A percentile compares a stretch with the other conserved stretches of the same genome.
Conservation (phyloP, 2,113 vertebrate species). For the Atherinomorus stipes region DNA sequence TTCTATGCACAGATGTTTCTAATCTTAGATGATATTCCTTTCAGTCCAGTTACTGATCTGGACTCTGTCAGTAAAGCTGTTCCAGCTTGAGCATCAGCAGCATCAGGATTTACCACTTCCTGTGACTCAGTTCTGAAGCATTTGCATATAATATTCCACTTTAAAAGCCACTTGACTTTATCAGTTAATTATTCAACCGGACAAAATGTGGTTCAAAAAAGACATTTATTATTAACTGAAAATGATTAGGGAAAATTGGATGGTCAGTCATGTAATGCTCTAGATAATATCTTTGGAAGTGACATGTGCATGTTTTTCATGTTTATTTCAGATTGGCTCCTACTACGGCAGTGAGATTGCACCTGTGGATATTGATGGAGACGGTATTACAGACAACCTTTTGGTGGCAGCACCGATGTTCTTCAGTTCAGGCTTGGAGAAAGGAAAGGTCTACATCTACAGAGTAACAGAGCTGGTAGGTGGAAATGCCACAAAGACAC, state of each 20-base stretch:
- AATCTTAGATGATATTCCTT: slow-evolving; percentile 52
- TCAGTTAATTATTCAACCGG: slow-evolving; percentile 28
- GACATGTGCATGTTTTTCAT: background rate
- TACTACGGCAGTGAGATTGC: slow-evolving; percentile 96
- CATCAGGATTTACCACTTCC: slow-evolving; percentile 49
- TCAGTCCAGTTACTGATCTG: slow-evolving; percentile 32
- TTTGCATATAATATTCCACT: slow-evolving; percentile 59
- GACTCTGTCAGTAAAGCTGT: slow-evolving; percentile 13
- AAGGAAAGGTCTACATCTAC: slow-evolving; percentile 93
- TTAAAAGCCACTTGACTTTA: slow-evolving; percentile 35
- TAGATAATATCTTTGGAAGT: background rate
- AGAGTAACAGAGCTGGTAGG: slow-evolving; percentile 83
- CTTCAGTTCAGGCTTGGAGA: slow-evolving; percentile 92
- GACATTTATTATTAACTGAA: background rate
- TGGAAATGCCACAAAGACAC: slow-evolving; percentile 15
- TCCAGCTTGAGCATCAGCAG: slow-evolving; percentile 48
- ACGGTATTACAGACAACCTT: slow-evolving; percentile 89
- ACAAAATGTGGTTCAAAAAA: slow-evolving; percentile 2
- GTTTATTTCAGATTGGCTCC: slow-evolving; percentile 90
- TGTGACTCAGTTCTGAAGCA: slow-evolving; percentile 35
- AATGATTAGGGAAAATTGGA: background rate
- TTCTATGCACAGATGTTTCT: slow-evolving; percentile 69
- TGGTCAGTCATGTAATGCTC: background rate
- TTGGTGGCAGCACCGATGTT: slow-evolving; percentile 96
- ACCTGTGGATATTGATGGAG: slow-evolving; percentile 87